Conservation (phyloP, 2,888 invertebrate species). For the Pandemis cinnamomeana region DNA sequence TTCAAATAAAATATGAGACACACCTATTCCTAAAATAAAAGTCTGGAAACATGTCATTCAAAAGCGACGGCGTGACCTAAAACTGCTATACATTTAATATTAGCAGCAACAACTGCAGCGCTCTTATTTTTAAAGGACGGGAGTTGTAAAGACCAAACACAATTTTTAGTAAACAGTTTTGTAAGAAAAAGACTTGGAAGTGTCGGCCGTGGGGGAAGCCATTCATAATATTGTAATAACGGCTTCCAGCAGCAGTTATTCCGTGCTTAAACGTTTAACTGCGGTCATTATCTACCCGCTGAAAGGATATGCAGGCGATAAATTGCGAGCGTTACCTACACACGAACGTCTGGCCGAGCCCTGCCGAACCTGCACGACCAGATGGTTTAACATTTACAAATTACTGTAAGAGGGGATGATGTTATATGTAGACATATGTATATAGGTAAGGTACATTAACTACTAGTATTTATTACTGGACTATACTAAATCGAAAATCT, state of each 20-base stretch:
- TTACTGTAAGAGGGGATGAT: neutral
- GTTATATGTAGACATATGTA: too few species aligned
- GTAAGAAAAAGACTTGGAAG: conserved; percentile 48
- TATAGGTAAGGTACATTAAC: neutral
- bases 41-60: conserved; percentile 8
- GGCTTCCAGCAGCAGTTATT: conserved; percentile 82
- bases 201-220: conserved; percentile 68
- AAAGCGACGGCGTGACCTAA: conserved; percentile 2
- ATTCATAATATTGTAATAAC: conserved; percentile 85
- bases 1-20: neutral
- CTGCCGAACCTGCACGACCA: conserved; percentile 14
- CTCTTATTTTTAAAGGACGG: conserved; percentile 19
- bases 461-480: neutral
- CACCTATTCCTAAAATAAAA: neutral
- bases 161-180: conserved; percentile 40
- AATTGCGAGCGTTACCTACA: conserved; percentile 75
- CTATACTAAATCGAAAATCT: neutral
- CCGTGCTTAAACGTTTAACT: conserved; percentile 85
- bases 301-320: conserved; percentile 84
- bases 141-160: conserved; percentile 36
- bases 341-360: conserved; percentile 45
- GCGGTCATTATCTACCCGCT: conserved; percentile 84
- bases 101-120: conserved; percentile 4
- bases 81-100: conserved; percentile 17
- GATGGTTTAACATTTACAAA: neutral